These are phyloP conservation scores for Ariolimax columbianus DNA, from an alignment of 2,888 invertebrate species.

Conservation along the genomic window DNA sequence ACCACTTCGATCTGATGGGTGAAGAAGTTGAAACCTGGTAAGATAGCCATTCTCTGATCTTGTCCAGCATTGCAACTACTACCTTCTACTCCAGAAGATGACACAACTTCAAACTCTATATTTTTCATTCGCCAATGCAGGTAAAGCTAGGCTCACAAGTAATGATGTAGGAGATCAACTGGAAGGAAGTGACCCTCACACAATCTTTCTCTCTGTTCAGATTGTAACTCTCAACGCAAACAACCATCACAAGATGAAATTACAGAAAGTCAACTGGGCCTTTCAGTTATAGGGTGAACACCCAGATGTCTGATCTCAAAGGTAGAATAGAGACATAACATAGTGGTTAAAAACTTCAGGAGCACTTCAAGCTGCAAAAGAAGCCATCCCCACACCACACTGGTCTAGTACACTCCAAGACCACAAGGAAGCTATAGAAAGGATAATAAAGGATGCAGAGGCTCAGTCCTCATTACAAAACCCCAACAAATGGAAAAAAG, in stretches of 20 bases:
- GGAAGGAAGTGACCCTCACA: slow-evolving; percentile 47
- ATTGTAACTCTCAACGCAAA: not conserved
- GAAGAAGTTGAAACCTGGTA: slow-evolving; percentile 43
- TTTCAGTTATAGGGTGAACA: not conserved
- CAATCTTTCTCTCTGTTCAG: not conserved
- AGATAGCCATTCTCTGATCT: not conserved
- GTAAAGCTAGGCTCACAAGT: not conserved
- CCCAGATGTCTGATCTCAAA: not conserved
- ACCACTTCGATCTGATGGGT: slow-evolving; percentile 20
- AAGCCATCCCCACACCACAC: not conserved
- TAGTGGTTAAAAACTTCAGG: not conserved
- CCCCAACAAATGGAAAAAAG: not conserved
- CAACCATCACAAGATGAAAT: not conserved
- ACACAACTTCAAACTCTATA: slow-evolving; percentile 45
- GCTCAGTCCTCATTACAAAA: not conserved
- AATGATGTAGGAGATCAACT: slow-evolving; percentile 38
- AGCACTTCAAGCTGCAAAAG: not conserved
- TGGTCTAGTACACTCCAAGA: not conserved
- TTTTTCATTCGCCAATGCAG: slow-evolving; percentile 41
- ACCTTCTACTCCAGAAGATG: slow-evolving; percentile 48
- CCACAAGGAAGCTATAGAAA: not conserved
- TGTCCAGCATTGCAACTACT: slow-evolving; percentile 25
- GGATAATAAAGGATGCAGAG: not conserved
- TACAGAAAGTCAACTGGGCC: not conserved
- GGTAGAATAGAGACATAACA: not conserved